Evolutionary conservation across 2,888 invertebrate species (phyloP), one percentile per base, ranked within the genome.

Genomic region (Trichacis sp.): DNA sequence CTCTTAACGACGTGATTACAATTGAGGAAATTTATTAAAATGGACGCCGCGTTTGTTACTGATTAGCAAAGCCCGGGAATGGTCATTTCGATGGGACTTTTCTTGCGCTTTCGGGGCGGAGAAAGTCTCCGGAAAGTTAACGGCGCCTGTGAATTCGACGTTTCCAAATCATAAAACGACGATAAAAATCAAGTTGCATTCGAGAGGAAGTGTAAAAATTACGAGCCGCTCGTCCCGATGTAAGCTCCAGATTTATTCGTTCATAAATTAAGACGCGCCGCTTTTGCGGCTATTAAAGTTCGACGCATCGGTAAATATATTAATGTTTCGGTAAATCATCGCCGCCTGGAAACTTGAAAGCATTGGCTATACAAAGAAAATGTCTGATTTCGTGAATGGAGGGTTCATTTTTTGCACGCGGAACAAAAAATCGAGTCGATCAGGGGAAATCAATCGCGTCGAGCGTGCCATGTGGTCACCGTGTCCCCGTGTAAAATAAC

Each of bases 401-500:
- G 24, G n/a, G n/a, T n/a, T 24, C 24, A 36, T 36, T 36, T 42
- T 42, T 17, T 42, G 2, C n/a, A 42, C 15, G 14, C 4, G 15
- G n/a, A 42, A 20, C 19, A 18, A 53, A 29, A 43, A 40, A 45
- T 52, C 17, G 9, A 14, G 30, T 20, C 20, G 12, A 20, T 18
- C 42, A 14, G 29, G 30, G 57, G 58, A 63, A 67, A 55, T 55
- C 29, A 38, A 11, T 48, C 30, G 48, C 8, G 50, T 47, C 52
- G 43, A 52, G 48, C 52, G 69, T 69, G 75, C 76, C 78, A 79
- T 80, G 80, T 80, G 80, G 80, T 68, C 68, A 72, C 73, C 76
- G 75, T 71, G 76, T 72, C 64, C 72, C 63, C 76, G 80, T 79
- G 76, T 80, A 79, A 77, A 74, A 77, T 81, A 81, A 80, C 81